Conservation (phyloP, 2,888 invertebrate genomes). For the Bimastos eiseni region DNA sequence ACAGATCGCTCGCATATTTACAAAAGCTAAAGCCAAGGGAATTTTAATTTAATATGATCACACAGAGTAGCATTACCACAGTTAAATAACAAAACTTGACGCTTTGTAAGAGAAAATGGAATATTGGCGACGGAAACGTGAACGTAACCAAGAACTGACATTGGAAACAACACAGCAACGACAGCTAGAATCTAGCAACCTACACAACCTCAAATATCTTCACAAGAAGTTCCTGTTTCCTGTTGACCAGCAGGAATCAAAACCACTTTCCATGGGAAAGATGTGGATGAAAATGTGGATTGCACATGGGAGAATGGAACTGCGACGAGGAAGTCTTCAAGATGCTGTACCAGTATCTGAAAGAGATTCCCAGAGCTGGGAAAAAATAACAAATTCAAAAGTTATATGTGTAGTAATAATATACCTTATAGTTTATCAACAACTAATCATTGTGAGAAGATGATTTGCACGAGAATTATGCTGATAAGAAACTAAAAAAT, state of each 20-base stretch:
- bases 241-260: not conserved
- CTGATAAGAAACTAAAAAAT: not conserved
- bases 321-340: not conserved
- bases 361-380: conserved; percentile 17
- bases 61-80: conserved; percentile 17
- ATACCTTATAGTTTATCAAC: not conserved
- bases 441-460: not conserved
- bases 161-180: not conserved
- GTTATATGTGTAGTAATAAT: not conserved
- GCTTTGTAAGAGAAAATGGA: not conserved
- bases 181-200: not conserved
- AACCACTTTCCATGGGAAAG: not conserved
- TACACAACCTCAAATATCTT: not conserved
- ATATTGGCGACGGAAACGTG: not conserved
- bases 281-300: not conserved
- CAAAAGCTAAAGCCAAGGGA: not conserved
- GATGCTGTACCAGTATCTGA: conserved; percentile 2
- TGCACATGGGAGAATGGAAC: not conserved
- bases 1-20: not conserved
- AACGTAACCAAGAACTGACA: not conserved
- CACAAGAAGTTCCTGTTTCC: not conserved
- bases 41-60: not conserved
- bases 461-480: not conserved
- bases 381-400: not conserved
- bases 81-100: conserved; percentile 9